A percentile compares a stretch with the other conserved stretches of the same genome.
phyloP scores from a whole-genome alignment of 1,140 invertebrate genomes.

The Lanistes nyassanus region DNA sequence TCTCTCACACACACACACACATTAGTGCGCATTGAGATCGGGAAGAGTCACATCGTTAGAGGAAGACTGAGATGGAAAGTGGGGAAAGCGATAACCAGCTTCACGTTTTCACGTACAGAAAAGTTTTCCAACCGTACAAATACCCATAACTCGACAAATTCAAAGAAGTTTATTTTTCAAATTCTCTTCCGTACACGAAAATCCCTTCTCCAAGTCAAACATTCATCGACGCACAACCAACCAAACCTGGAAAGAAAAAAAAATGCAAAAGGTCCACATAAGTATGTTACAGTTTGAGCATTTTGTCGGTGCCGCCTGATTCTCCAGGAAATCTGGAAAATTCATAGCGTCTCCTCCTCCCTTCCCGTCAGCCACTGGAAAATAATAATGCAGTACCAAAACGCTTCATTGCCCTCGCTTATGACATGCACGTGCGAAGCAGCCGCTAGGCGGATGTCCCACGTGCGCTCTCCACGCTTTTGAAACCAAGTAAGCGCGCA shows the following conservation, averaged over 20 bases:
- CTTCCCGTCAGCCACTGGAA: too few species aligned
- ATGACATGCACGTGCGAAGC: too few species aligned
- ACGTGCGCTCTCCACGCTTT: too few species aligned
- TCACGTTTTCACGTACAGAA: background rate
- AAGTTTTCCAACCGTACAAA: background rate
- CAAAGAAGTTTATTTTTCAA: background rate
- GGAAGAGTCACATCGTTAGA: slow-evolving; percentile 8
- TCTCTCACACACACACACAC: background rate
- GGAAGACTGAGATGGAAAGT: slow-evolving; percentile 6
- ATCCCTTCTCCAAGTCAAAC: background rate
- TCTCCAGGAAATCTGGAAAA: slow-evolving; percentile 5
- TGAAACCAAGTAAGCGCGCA: too few species aligned
- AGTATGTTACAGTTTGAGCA: background rate
- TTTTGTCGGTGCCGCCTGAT: background rate
- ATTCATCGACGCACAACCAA: background rate
- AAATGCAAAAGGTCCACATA: background rate
- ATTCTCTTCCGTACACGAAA: slow-evolving; percentile 1
- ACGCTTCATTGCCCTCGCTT: too few species aligned
- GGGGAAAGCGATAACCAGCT: background rate
- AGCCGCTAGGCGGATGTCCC: too few species aligned
- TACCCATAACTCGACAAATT: background rate
- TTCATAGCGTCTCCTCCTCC: too few species aligned
- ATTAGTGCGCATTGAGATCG: background rate
- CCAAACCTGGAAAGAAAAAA: background rate
- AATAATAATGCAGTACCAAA: too few species aligned